phyloP scores from a whole-genome alignment of 2,113 vertebrate species.

The Grus americana region DNA sequence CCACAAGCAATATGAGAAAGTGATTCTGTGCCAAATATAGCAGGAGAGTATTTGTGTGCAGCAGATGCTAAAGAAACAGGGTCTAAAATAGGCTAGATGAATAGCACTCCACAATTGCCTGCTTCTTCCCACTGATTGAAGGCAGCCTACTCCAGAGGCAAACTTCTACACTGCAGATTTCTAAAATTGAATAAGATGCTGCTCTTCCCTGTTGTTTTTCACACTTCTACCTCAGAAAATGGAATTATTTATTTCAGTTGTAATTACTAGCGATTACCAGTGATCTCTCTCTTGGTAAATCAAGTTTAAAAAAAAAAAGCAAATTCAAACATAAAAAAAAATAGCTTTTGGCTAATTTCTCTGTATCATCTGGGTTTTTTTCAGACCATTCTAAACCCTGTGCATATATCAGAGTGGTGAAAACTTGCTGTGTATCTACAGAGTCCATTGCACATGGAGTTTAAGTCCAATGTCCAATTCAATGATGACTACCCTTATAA shows the following conservation, averaged over 20 bases:
- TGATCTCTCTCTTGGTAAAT: neutral
- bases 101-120: neutral
- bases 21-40: neutral
- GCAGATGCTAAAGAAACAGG: neutral
- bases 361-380: rapidly evolving
- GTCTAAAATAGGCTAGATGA: neutral
- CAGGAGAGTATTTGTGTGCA: neutral
- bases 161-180: neutral
- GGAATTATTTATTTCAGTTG: neutral
- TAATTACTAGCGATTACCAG: neutral
- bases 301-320: neutral
- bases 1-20: neutral
- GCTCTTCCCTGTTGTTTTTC: neutral
- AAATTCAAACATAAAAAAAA: neutral
- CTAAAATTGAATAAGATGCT: neutral
- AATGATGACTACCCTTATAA: neutral
- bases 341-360: neutral
- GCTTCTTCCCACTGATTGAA: neutral
- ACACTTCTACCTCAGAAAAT: neutral
- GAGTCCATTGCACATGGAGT: neutral
- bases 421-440: neutral
- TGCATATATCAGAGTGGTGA: neutral
- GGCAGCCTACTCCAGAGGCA: neutral
- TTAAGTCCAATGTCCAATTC: neutral
- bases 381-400: neutral